Evolutionary conservation across 2,113 vertebrate genomes (phyloP).

Genomic region (Pholis gunnellus): DNA sequence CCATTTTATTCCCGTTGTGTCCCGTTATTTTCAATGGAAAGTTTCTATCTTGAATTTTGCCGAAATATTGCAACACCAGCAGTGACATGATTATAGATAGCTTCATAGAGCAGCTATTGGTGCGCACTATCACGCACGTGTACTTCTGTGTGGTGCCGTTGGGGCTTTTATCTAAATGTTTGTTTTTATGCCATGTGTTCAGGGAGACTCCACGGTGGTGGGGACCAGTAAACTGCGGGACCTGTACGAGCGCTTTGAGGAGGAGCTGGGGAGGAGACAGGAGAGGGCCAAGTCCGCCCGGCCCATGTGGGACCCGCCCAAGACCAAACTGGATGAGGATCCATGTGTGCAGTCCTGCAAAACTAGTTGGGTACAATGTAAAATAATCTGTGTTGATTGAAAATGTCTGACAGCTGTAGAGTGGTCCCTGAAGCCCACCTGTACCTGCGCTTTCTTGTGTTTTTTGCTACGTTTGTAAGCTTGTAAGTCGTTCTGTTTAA

Average conservation of each 20-base stretch:
- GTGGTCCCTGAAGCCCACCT: background rate
- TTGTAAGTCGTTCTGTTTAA: background rate
- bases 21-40: background rate
- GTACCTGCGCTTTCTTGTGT: too few relatives aligned
- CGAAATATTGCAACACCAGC: too few relatives aligned
- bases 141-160: background rate
- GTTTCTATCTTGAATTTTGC: background rate
- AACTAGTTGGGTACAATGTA: too few relatives aligned
- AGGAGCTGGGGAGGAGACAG: constrained; percentile 92
- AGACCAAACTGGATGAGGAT: constrained; percentile 96
- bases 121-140: too few relatives aligned
- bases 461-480: background rate
- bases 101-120: too few relatives aligned
- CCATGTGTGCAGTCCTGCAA: constrained; percentile 79
- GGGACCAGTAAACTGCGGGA: constrained; percentile 94
- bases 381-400: background rate
- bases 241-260: constrained; percentile 94
- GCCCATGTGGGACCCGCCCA: constrained; percentile 95
- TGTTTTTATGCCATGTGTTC: background rate
- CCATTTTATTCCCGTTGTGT: background rate
- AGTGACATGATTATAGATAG: background rate
- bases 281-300: constrained; percentile 90
- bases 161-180: background rate
- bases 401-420: background rate
- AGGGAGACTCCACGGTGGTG: constrained; percentile 98